Percentiles rank a stretch among this genome's conserved stretches.
Evolutionary conservation across 2,797 vertebrate genomes (phyloP).

Genomic region (Apogon hyalosoma): DNA sequence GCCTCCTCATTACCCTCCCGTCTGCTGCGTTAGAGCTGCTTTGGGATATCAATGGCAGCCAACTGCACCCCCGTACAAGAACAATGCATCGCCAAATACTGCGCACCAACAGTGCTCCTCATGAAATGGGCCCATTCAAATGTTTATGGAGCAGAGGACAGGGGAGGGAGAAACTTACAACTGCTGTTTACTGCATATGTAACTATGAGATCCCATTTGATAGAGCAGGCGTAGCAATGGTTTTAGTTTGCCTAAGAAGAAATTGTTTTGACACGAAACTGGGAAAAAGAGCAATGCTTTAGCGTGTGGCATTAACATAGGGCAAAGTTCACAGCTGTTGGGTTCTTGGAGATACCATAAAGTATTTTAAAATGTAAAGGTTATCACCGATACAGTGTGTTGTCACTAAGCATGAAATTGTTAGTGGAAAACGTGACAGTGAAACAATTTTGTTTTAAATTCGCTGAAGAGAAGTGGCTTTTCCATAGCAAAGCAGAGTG

Average conservation of each 20-base stretch:
- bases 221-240: not conserved
- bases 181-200: not conserved
- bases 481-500: conserved; percentile 45
- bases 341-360: too few species aligned
- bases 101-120: conserved; percentile 6
- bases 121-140: conserved; percentile 22
- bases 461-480: conserved; percentile 10
- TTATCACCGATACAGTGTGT: not conserved
- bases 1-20: conserved; percentile 84
- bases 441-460: conserved; percentile 16
- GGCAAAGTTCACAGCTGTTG: too few species aligned
- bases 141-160: conserved; percentile 13
- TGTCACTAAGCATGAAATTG: not conserved
- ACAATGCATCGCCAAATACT: conserved; percentile 44
- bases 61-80: conserved; percentile 30
- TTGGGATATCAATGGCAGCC: conserved; percentile 65
- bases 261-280: not conserved
- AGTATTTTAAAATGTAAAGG: too few species aligned
- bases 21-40: conserved; percentile 71
- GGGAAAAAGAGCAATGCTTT: not conserved
- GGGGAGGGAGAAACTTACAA: not conserved
- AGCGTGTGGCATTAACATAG: not conserved
- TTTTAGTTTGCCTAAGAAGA: not conserved
- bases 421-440: not conserved
- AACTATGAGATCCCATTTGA: not conserved